These are phyloP conservation scores for Rutpela maculata DNA, from an alignment of 2,888 invertebrate genomes.

Conservation along the genomic window DNA sequence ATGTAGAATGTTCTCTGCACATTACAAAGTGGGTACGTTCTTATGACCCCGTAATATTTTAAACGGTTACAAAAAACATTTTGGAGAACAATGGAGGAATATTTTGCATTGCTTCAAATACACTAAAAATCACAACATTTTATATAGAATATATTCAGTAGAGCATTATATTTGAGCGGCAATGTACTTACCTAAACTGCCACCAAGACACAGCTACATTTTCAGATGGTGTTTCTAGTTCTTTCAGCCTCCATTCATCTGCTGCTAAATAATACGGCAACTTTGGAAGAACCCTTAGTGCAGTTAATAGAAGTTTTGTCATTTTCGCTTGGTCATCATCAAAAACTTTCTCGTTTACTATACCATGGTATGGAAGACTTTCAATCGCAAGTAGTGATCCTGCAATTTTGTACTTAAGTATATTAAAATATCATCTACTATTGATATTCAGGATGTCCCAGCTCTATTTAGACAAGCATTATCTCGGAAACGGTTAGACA, in stretches of 20 bases:
- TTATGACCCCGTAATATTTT: no score
- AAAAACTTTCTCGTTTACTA: background rate
- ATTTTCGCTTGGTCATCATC: conserved; percentile 72
- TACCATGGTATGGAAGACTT: conserved; percentile 8
- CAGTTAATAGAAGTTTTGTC: conserved; percentile 76
- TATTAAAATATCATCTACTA: background rate
- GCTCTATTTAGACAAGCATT: no score
- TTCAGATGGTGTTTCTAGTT: conserved; percentile 56
- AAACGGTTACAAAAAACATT: no score
- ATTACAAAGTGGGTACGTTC: no score
- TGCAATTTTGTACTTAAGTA: background rate
- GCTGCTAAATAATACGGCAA: conserved; percentile 77
- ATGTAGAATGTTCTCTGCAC: no score
- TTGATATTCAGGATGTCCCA: background rate
- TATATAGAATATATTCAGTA: no score
- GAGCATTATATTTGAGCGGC: background rate
- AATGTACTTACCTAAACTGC: conserved; percentile 72
- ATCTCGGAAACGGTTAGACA: no score
- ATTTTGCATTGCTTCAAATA: no score
- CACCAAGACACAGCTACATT: conserved; percentile 72
- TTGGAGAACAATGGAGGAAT: no score
- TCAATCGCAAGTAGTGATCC: conserved; percentile 5
- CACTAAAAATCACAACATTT: no score
- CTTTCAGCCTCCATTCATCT: conserved; percentile 77
- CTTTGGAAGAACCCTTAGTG: conserved; percentile 77